Evolutionary conservation across 2,113 vertebrate genomes (phyloP).

Genomic region (Loxodonta africana): DNA sequence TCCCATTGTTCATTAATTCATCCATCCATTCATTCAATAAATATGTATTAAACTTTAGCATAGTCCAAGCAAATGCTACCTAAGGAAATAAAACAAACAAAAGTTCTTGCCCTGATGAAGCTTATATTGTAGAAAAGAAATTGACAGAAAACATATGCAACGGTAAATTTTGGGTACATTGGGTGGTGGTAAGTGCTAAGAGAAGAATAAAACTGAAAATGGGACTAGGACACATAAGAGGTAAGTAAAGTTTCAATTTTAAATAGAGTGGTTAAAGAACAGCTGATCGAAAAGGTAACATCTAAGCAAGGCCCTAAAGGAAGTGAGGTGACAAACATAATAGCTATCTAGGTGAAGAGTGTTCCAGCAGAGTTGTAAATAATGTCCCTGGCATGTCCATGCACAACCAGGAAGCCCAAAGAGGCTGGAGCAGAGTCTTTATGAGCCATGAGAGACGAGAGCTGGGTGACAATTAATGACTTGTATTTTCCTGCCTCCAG

Average conservation of each 20-base stretch:
- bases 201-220: neutral
- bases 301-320: neutral
- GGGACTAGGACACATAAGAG: neutral
- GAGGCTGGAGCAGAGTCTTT: neutral
- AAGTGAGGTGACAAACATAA: neutral
- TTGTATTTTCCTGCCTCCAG: conserved; percentile 21
- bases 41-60: neutral
- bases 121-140: neutral
- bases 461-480: neutral
- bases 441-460: neutral
- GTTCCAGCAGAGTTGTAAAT: too few species aligned
- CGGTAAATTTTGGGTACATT: neutral
- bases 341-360: neutral
- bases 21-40: neutral
- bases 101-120: neutral
- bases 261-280: neutral
- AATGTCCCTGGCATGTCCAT: too few species aligned
- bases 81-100: neutral
- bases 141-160: neutral
- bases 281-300: neutral
- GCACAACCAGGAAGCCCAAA: neutral
- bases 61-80: too few species aligned
- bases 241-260: neutral
- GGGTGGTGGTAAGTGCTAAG: neutral
- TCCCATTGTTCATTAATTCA: neutral